These are phyloP conservation scores for Drosophila lutescens DNA, from an alignment of 2,888 invertebrate species.

Conservation along the genomic window DNA sequence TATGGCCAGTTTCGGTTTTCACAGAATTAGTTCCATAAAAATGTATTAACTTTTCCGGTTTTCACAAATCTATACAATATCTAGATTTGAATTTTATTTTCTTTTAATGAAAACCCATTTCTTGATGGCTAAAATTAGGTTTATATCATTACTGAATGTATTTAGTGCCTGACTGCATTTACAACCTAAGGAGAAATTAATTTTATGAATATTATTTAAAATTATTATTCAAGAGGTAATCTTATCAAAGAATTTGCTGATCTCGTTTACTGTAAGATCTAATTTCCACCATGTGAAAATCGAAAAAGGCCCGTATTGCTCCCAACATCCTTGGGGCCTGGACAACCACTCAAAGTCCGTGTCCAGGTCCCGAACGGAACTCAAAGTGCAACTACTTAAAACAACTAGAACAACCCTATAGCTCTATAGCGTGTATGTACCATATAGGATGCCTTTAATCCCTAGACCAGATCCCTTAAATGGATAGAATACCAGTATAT, in stretches of 20 bases:
- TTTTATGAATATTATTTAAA: slow-evolving; percentile 2
- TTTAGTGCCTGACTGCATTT: slow-evolving; percentile 38
- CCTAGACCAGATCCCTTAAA: slow-evolving; percentile 29
- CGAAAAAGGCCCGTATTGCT: slow-evolving; percentile 9
- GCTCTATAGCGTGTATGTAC: slow-evolving; percentile 40
- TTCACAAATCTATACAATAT: not conserved
- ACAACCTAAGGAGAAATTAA: slow-evolving; percentile 7
- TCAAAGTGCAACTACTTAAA: slow-evolving; percentile 51
- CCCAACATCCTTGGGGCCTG: slow-evolving; percentile 4
- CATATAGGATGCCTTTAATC: slow-evolving; percentile 43
- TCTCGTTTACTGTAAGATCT: not conserved
- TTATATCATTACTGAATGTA: slow-evolving; percentile 6
- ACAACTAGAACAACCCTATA: slow-evolving; percentile 28
- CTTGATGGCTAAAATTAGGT: slow-evolving; percentile 1
- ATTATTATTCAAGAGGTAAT: not conserved
- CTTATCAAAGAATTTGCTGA: not conserved
- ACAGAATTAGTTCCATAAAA: not conserved
- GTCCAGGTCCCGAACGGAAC: slow-evolving; percentile 35
- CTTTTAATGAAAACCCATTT: not conserved
- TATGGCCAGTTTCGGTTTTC: slow-evolving; percentile 29
- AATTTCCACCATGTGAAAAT: slow-evolving; percentile 2
- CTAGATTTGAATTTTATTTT: not conserved
- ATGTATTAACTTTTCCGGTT: too few species aligned
- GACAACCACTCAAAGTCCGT: slow-evolving; percentile 16
- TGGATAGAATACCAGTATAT: slow-evolving; percentile 22